Conservation (phyloP, 2,888 invertebrate species). For the Acleris literana region DNA sequence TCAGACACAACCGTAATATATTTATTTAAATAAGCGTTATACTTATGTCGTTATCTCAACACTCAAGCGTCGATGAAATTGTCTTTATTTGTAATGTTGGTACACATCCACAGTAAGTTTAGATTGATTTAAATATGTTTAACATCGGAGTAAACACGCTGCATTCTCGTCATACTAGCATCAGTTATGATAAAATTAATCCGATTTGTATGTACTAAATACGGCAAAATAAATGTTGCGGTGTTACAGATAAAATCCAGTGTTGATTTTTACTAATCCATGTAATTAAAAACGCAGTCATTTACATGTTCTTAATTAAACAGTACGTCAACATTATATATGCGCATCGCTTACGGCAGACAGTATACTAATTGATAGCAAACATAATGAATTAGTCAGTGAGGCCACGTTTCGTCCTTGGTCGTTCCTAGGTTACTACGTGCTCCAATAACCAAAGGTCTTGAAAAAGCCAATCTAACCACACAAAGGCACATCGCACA, state of each 20-base stretch:
- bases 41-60: no score
- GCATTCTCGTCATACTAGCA: no score
- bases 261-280: slow-evolving; percentile 6
- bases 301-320: slow-evolving; percentile 14
- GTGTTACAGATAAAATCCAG: background rate
- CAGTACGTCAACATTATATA: slow-evolving; percentile 1
- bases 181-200: no score
- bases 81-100: no score
- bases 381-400: slow-evolving; percentile 9
- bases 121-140: no score
- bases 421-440: slow-evolving; percentile 19
- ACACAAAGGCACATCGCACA: slow-evolving; percentile 51
- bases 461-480: slow-evolving; percentile 43
- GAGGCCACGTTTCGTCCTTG: slow-evolving; percentile 17
- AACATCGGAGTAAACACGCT: no score
- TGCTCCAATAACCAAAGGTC: slow-evolving; percentile 45
- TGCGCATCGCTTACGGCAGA: slow-evolving; percentile 1
- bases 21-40: no score
- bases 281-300: slow-evolving; percentile 3
- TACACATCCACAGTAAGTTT: no score
- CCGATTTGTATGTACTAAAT: no score
- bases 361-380: slow-evolving; percentile 15
- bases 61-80: no score
- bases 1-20: no score
- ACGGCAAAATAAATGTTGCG: no score